Evolutionary conservation across 1,140 invertebrate genomes (phyloP), one percentile per base, ranked within the genome.

Genomic region (Muscidifurax raptorellus): DNA sequence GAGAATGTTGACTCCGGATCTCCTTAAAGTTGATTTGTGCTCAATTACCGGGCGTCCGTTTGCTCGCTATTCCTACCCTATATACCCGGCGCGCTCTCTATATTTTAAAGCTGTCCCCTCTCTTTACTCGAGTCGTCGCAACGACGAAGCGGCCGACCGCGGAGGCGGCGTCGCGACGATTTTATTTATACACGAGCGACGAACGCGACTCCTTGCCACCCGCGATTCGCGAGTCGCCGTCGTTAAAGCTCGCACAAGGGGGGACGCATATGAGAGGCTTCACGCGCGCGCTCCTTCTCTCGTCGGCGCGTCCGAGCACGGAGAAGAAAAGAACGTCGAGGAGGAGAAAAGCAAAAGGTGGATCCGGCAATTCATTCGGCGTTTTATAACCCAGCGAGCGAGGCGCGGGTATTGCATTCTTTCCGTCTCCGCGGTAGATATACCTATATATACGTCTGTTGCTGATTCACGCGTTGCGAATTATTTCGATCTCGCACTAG

Each of bases 1-100:
- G 83, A 85, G 84, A 47, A 85, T 79, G 84, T 82, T 82, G 80
- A 82, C 80, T 85, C 74, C 30, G 88, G 89, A 85, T 86, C 90
- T 90, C 88, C 90, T 91, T 91, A 91, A 91, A 92, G 90, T 92
- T 93, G 92, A 93, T 93, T 93, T 93, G 92, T 93, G 92, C 89
- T 92, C 92, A 93, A 93, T 93, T 93, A 93, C 90, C 90, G 88
- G 86, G 89, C 89, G 87, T 90, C 87, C 86, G 85, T 88, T 88
- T 64, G 87, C 86, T 59, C 52, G 22, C 52, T 85, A 86, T 87
- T 88, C 88, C 59, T 79, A 78, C 78, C 59, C 77, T 71, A n/a
- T n/a, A n/a, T n/a, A n/a, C n/a, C n/a, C n/a, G n/a, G n/a, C 75
- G 66, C 40, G 72, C 71, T 77, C 71, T 84, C 71, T 72, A 22